Evolutionary conservation across 2,113 vertebrate species (phyloP), one percentile per base, ranked within the genome.

Genomic region (Smithornis capensis): DNA sequence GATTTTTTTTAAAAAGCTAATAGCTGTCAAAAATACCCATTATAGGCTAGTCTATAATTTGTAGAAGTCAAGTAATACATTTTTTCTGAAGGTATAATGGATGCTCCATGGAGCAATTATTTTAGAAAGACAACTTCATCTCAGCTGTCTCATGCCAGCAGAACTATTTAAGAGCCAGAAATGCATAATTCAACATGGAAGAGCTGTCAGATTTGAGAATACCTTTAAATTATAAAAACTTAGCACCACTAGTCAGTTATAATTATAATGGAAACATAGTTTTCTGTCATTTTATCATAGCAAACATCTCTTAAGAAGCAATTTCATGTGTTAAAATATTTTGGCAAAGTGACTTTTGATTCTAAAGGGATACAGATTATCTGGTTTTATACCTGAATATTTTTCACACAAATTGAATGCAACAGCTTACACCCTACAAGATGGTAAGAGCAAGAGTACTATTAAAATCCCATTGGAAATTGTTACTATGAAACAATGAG

Each of bases 121-220:
- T 98, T 98, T 97, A 98, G 97, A 98, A 98, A 98, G 98, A 98
- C 98, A 98, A 98, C 98, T 98, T 98, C 98, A 98, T 98, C 98
- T 98, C 98, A 98, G 98, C 98, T 98, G 98, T 98, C 98, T 98
- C 65, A 86, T 98, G 98, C 98, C 98, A 98, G 97, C 95, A 98
- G 97, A 98, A 98, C 98, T 98, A 98, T 98, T 98, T 98, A 98
- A 98, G 98, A 98, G 98, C 97, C 94, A 96, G 96, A 97, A 98
- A 98, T 98, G 97, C 97, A 98, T 98, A 98, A 98, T 98, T 98
- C 98, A 98, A 97, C 94, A 73, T 97, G 94, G 97, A 97, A 98
- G 96, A 97, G 97, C 97, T 98, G 98, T 98, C 98, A 98, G 97
- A 98, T 97, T 98, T 97, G 97, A 98, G 97, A 98, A 98, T 98